Conservation (phyloP, 2,113 vertebrate genomes). For the Sprattus sprattus region DNA sequence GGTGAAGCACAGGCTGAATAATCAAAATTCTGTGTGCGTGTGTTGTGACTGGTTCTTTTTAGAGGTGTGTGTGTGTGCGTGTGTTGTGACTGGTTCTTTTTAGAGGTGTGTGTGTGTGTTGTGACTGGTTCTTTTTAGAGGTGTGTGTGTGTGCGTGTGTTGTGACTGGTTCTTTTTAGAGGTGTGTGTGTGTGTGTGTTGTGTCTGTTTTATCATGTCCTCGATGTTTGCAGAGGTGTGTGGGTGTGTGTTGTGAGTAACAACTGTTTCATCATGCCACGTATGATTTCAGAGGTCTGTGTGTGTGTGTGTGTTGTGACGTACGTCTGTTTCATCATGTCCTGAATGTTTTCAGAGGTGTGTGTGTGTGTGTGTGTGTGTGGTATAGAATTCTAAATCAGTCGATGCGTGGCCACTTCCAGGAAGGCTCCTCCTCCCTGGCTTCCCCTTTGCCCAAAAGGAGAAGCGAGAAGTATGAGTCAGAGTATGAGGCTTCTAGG, state of each 20-base stretch:
- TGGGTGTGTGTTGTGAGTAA: background rate
- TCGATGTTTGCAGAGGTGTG: background rate
- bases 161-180: no score
- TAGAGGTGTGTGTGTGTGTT: background rate
- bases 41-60: background rate
- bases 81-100: no score
- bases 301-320: no score
- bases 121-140: no score
- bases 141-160: background rate
- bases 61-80: background rate
- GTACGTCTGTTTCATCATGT: background rate
- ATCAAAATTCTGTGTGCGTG: background rate
- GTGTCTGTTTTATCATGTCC: background rate
- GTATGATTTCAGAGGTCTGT: background rate
- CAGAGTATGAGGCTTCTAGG: background rate
- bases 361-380: background rate
- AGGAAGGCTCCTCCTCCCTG: slow-evolving; percentile 23
- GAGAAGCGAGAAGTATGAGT: slow-evolving; percentile 36
- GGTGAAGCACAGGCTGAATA: slow-evolving; percentile 58
- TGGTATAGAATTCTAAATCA: background rate
- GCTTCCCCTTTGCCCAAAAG: slow-evolving; percentile 15
- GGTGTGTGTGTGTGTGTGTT: background rate
- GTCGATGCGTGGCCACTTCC: slow-evolving; percentile 10
- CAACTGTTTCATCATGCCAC: background rate
- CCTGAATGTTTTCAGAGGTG: background rate